phyloP scores from a whole-genome alignment of 2,888 invertebrate genomes.

The Heliothis peltigera region DNA sequence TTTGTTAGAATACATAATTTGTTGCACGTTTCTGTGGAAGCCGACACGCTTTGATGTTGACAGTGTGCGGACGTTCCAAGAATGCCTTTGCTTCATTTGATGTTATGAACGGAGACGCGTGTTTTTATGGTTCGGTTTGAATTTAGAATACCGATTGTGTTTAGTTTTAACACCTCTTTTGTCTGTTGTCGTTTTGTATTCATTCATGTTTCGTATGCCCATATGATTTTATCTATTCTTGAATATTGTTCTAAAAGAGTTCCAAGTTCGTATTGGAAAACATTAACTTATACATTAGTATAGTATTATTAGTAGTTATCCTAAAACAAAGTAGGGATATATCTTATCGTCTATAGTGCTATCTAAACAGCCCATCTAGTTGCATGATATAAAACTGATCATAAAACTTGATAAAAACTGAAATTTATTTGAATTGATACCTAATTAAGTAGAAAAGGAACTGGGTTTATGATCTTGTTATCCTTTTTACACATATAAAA shows the following conservation, averaged over 20 bases:
- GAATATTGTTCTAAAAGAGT: neutral
- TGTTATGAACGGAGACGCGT: slow-evolving; percentile 64
- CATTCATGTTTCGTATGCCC: neutral
- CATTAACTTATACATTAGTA: neutral
- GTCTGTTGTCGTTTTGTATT: slow-evolving; percentile 5
- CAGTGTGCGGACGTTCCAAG: slow-evolving; percentile 61
- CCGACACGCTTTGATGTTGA: slow-evolving; percentile 69
- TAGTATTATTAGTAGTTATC: too few species aligned
- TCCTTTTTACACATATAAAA: neutral
- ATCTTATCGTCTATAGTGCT: slow-evolving; percentile 1
- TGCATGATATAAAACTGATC: slow-evolving; percentile 7
- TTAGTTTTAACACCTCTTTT: slow-evolving; percentile 28
- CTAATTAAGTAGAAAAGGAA: neutral
- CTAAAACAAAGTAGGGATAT: neutral
- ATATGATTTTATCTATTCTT: neutral
- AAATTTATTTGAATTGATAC: neutral
- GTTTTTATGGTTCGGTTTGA: slow-evolving; percentile 60
- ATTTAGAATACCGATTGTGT: slow-evolving; percentile 57
- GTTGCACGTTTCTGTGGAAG: slow-evolving; percentile 64
- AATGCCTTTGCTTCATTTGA: slow-evolving; percentile 63
- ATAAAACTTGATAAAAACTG: neutral
- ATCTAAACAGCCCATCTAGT: neutral
- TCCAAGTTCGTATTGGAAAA: slow-evolving; percentile 13
- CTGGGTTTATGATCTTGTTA: neutral
- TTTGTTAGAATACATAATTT: slow-evolving; percentile 73